phyloP scores from a whole-genome alignment of 2,797 vertebrate species.

The Chiroxiphia lanceolata region DNA sequence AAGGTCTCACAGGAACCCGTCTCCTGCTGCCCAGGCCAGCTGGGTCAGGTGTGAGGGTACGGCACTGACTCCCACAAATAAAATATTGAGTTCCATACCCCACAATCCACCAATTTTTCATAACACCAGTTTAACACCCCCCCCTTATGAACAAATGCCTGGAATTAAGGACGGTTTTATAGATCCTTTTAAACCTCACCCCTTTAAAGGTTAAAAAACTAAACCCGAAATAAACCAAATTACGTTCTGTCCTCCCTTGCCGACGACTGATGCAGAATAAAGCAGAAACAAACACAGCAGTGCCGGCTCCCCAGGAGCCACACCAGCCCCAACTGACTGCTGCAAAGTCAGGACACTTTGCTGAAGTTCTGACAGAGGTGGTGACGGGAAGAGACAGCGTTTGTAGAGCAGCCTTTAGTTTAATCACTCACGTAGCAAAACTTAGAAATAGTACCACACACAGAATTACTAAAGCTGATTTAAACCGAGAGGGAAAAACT shows the following conservation, averaged over 20 bases:
- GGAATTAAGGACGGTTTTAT: not conserved
- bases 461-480: not conserved
- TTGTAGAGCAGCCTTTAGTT: not conserved
- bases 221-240: not conserved
- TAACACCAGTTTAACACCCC: not conserved
- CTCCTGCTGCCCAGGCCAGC: not conserved
- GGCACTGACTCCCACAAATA: not conserved
- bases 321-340: fast-evolving
- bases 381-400: not conserved
- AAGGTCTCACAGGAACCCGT: fast-evolving
- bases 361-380: not conserved
- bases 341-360: not conserved
- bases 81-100: not conserved
- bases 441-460: not conserved
- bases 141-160: not conserved
- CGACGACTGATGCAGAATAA: not conserved
- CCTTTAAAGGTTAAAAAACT: not conserved
- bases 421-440: not conserved
- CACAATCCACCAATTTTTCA: not conserved
- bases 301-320: fast-evolving
- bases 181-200: not conserved
- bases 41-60: fast-evolving
- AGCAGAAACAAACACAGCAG: not conserved
- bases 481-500: not conserved
- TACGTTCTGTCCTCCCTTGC: not conserved